Conservation (phyloP, 2,113 vertebrate genomes). For the Anas platyrhynchos region DNA sequence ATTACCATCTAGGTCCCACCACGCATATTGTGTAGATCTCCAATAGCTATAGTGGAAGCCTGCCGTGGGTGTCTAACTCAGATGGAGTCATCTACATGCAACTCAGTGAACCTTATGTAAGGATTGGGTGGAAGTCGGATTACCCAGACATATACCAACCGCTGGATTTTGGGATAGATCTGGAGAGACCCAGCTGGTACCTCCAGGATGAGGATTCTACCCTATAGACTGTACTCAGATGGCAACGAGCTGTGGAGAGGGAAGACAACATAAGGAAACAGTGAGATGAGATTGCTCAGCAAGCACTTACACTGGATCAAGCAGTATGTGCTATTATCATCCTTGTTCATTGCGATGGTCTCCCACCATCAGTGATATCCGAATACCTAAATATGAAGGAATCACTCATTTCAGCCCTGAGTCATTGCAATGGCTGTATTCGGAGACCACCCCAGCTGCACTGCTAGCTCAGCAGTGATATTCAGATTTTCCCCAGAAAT, state of each 20-base stretch:
- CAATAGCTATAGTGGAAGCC: not conserved
- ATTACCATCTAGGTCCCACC: not conserved
- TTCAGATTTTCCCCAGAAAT: not conserved
- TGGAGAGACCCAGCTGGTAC: not conserved
- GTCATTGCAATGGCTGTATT: not conserved
- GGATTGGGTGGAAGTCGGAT: not conserved
- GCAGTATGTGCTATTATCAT: rapidly evolving
- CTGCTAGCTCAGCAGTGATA: not conserved
- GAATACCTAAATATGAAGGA: not conserved
- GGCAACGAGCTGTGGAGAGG: rapidly evolving
- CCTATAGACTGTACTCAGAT: rapidly evolving
- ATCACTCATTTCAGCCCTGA: not conserved
- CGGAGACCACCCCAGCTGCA: not conserved
- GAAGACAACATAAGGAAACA: not conserved
- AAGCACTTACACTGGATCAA: not conserved
- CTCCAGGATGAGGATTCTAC: not conserved
- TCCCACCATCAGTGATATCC: not conserved
- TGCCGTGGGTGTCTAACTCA: not conserved
- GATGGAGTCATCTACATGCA: not conserved
- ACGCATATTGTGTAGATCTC: not conserved
- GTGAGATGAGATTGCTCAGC: not conserved
- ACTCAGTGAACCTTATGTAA: not conserved
- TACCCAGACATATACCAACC: rapidly evolving
- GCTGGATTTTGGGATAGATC: not conserved
- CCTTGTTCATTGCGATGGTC: not conserved